Percentiles rank a stretch among this genome's conserved stretches.
These are phyloP conservation scores for Meteorus sp. DNA, from an alignment of 1,140 invertebrate genomes.

Conservation along the genomic window DNA sequence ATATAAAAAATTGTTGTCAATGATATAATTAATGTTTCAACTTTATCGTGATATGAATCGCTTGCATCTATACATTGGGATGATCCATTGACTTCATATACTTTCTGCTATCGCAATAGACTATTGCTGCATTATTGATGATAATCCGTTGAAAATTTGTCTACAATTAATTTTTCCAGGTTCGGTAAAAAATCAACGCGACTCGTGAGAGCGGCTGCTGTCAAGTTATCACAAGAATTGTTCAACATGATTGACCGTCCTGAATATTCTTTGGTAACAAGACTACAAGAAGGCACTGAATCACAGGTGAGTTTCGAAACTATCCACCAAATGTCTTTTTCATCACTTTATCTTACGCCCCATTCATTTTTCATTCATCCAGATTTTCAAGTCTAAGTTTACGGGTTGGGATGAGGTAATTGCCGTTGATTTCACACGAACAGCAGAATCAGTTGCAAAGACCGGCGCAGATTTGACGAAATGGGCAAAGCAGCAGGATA, in stretches of 20 bases:
- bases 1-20: too few relatives aligned
- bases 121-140: slow-evolving; percentile 11
- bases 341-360: not conserved
- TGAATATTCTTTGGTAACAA: slow-evolving; percentile 83
- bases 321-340: slow-evolving; percentile 7
- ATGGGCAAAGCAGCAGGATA: slow-evolving; percentile 90
- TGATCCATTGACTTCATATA: too few relatives aligned
- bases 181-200: slow-evolving; percentile 98
- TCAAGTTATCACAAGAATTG: slow-evolving; percentile 94
- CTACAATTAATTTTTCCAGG: slow-evolving; percentile 59
- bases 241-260: slow-evolving; percentile 91
- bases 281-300: slow-evolving; percentile 86
- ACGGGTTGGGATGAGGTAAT: slow-evolving; percentile 98
- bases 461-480: slow-evolving; percentile 95
- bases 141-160: too few relatives aligned
- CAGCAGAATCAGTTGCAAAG: slow-evolving; percentile 93
- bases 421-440: slow-evolving; percentile 97
- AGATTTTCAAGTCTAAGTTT: slow-evolving; percentile 98
- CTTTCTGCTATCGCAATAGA: too few relatives aligned
- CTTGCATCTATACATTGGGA: too few relatives aligned
- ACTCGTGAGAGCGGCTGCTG: slow-evolving; percentile 91
- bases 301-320: slow-evolving; percentile 50
- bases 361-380: slow-evolving; percentile 27
- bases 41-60: too few relatives aligned
- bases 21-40: too few relatives aligned